Base-by-base conservation (phyloP, 2,113 vertebrate genomes). In the Dipodomys spectabilis region DNA sequence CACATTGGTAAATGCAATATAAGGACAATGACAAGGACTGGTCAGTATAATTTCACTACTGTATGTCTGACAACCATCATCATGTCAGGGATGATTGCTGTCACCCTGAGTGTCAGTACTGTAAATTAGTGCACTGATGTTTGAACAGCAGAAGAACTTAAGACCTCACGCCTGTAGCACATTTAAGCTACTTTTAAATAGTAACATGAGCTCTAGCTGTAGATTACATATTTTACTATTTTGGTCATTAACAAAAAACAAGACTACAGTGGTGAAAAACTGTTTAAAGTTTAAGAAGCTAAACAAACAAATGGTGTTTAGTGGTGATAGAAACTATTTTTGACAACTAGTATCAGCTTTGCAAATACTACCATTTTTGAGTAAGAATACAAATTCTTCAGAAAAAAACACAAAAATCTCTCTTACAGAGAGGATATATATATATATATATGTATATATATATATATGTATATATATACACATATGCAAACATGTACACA, bases 101-200 rank as follows among this genome's bases (percentile, higher is more conserved):
- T 49, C 28, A 18, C 57, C n/a, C 39, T 6, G 16, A 88, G 80
- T 69, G 12, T 49, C 64, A 30, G 0, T 23, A 73, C 72, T 75
- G 15, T 11, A 57, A 57, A 57, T 57, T 57, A 57, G 49, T 49
- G 49, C 12, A 49, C 49, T 49, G 12, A 49, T 49, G 49, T 12
- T 74, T 85, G 30, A 94, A 71, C 32, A 77, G 65, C 30, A 45
- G 44, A 49, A 57, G 49, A 44, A 12, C 62, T 82, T 49, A 27
- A 83, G 78, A 53, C 16, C 67, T 1, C 16, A 81, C 6, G 73
- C 4, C 44, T 92, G 6, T 32, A 74, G 32, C 5, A 73, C 1
- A 18, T 53, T 86, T 89, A 80, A 80, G 45, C 35, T 53, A 77
- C 3, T 72, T 95, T 35, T 77, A 75, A 86, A 90, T 71, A 57